Evolutionary conservation across 1,140 invertebrate genomes (phyloP).

Genomic region (Atta colombica): DNA sequence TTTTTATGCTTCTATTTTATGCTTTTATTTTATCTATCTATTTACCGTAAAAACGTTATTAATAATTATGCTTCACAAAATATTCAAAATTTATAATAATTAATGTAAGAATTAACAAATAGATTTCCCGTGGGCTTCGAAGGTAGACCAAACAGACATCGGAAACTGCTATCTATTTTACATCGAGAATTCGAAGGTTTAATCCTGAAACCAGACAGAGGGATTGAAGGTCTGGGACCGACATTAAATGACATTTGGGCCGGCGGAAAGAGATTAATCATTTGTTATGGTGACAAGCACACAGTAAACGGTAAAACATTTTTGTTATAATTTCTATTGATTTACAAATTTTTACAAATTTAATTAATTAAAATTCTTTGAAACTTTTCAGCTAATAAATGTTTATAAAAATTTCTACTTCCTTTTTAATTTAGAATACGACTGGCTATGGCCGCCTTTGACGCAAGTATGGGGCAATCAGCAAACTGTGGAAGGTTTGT

Average conservation of each 20-base stretch:
- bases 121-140: constrained; percentile 91
- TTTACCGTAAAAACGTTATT: background rate
- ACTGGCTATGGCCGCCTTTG: constrained; percentile 91
- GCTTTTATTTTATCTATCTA: too few species aligned
- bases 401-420: background rate
- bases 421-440: constrained; percentile 86
- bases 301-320: constrained; percentile 86
- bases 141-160: constrained; percentile 87
- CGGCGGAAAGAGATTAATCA: constrained; percentile 88
- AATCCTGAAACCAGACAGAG: constrained; percentile 86
- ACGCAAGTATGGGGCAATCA: constrained; percentile 91
- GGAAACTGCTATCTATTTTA: constrained; percentile 88
- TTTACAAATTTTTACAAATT: background rate
- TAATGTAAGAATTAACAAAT: constrained; percentile 4
- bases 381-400: background rate
- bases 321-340: background rate
- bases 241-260: constrained; percentile 89
- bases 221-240: constrained; percentile 85
- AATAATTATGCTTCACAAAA: constrained; percentile 1
- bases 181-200: constrained; percentile 88
- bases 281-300: constrained; percentile 89
- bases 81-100: background rate
- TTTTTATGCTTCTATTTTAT: too few species aligned
- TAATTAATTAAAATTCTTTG: constrained; percentile 9
- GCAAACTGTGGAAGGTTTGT: constrained; percentile 86